Evolutionary conservation across 2,888 invertebrate genomes (phyloP).

Genomic region (Chaitophorus viminalis): DNA sequence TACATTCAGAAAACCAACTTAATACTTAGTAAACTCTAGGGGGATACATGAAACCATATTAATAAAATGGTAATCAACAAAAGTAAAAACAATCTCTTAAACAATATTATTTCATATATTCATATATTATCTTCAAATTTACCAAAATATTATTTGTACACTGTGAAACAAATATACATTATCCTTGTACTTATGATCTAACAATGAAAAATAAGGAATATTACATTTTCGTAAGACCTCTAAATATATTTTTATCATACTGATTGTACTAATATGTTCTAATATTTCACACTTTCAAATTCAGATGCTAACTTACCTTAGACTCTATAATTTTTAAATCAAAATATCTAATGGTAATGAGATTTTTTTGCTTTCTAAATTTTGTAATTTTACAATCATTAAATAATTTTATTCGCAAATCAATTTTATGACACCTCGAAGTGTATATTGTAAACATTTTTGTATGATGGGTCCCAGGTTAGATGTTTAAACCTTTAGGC

Average conservation of each 20-base stretch:
- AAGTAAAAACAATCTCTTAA: not conserved
- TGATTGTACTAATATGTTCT: not conserved
- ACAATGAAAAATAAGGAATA: too few species aligned
- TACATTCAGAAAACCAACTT: too few species aligned
- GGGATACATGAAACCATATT: too few species aligned
- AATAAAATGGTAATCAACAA: not conserved
- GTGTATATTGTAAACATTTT: not conserved
- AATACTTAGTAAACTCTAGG: too few species aligned
- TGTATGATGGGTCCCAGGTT: not conserved
- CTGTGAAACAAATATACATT: not conserved
- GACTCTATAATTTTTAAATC: not conserved
- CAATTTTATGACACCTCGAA: not conserved
- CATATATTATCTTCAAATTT: not conserved
- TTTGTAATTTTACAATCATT: not conserved
- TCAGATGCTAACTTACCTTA: not conserved
- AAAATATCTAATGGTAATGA: not conserved
- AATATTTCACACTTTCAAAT: not conserved
- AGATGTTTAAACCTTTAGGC: not conserved
- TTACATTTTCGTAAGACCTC: not conserved
- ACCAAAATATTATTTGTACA: not conserved
- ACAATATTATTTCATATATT: too few species aligned
- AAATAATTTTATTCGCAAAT: slow-evolving; percentile 23
- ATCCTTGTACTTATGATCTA: not conserved
- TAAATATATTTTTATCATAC: not conserved
- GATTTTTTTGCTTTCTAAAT: slow-evolving; percentile 25